Evolutionary conservation across 2,888 invertebrate species (phyloP), one percentile per base, ranked within the genome.

Genomic region (Eurois occulta): DNA sequence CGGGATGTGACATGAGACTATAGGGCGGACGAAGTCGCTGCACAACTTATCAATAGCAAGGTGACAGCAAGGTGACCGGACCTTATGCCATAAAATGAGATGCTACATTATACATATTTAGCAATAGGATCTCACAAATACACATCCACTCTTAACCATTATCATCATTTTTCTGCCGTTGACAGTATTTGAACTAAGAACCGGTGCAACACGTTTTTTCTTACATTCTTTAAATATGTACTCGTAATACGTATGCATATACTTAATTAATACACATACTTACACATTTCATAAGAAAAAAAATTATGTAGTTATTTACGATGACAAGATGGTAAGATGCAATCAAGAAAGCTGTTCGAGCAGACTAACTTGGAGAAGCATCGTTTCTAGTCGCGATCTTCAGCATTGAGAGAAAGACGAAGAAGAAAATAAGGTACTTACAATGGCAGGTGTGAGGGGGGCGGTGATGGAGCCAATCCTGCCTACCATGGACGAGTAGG

Each of bases 401-500:
- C 32, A 62, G 62, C 21, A 62, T 62, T 62, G 35, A 35, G 11
- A 21, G 0, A 35, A 60, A 32, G 18, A 32, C 3, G 18, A 60
- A 18, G 8, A 8, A 8, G 8, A n/a, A 41, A 28, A 18, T 11
- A 38, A 16, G 16, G n/a, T 6, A 92, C 95, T 94, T 92, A 97
- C 97, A 91, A 98, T 90, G 70, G 98, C 94, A 28, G 97, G 97
- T 6, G 97, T 97, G 86, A 98, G 97, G 0, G 98, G 98, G 0
- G 98, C 97, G 58, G 97, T 89, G 92, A 98, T 97, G 3, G 97
- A 97, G 0, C 98, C 98, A 69, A 98, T 93, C 48, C 98, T 95
- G 24, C 98, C 98, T 83, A 97, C 95, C 97, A 97, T 98, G 18
- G 97, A 97, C 87, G 98, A 97, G 81, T 97, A 95, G 0, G 97